Conservation (phyloP, 1,140 invertebrate genomes). For the Teleopsis dalmanni region DNA sequence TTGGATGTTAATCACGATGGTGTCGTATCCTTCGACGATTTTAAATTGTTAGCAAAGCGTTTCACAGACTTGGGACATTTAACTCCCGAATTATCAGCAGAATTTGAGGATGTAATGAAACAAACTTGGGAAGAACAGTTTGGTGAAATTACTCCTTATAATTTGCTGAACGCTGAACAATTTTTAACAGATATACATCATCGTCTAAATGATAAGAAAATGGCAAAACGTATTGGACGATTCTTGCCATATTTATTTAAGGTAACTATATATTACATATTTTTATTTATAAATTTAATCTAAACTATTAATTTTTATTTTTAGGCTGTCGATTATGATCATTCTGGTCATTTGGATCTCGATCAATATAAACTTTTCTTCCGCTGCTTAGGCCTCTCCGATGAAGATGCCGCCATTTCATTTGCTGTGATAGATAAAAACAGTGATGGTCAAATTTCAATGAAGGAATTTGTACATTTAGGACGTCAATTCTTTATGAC, state of each 20-base stretch:
- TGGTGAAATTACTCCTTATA: constrained; percentile 73
- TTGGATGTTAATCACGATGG: constrained; percentile 79
- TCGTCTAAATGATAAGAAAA: constrained; percentile 63
- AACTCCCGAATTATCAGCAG: constrained; percentile 51
- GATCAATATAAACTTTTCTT: constrained; percentile 78
- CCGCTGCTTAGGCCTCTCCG: constrained; percentile 62
- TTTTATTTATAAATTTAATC: neutral
- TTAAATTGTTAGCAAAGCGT: constrained; percentile 60
- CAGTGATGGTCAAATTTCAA: constrained; percentile 63
- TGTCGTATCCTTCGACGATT: constrained; percentile 74
- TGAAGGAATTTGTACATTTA: constrained; percentile 69
- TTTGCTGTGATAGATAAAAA: constrained; percentile 72
- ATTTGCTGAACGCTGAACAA: constrained; percentile 69
- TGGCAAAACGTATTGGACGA: constrained; percentile 63
- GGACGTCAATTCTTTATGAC: constrained; percentile 71
- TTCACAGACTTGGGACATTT: constrained; percentile 68
- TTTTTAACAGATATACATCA: constrained; percentile 74
- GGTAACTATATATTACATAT: constrained; percentile 45
- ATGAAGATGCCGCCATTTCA: constrained; percentile 64
- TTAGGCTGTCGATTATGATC: constrained; percentile 74
- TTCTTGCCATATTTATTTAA: constrained; percentile 74
- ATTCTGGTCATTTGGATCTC: constrained; percentile 66
- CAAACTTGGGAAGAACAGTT: constrained; percentile 73
- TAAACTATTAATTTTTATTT: constrained; percentile 7
- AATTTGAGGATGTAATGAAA: constrained; percentile 61